A percentile compares a stretch with the other conserved stretches of the same genome.
Conservation (phyloP, 2,113 vertebrate species). For the Cavia aperea region DNA sequence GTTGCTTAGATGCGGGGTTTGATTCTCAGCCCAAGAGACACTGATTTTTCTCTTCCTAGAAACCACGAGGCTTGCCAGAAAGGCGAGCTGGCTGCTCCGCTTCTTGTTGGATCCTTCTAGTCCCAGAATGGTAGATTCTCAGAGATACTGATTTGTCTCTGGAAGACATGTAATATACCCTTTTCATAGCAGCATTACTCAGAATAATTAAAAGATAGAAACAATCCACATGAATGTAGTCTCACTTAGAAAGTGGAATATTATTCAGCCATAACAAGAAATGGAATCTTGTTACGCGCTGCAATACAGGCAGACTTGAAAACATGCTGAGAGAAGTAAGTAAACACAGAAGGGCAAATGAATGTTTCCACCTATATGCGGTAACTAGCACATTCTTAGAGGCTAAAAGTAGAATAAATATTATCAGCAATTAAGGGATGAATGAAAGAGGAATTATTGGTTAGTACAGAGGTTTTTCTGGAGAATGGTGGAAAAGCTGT, state of each 20-base stretch:
- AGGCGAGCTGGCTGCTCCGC: no score
- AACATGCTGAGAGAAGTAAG: neutral
- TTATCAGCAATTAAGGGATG: neutral
- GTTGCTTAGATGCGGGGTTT: no score
- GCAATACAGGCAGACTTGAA: neutral
- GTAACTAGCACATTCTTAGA: neutral
- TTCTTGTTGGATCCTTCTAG: no score
- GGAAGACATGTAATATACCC: neutral
- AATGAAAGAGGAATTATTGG: neutral
- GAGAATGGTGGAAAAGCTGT: neutral
- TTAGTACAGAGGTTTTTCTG: neutral
- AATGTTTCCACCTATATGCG: neutral
- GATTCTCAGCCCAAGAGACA: no score
- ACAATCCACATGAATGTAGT: neutral
- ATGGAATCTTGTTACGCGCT: neutral
- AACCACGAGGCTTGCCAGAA: no score
- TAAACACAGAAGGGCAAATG: neutral
- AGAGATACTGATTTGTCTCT: no score
- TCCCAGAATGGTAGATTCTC: no score
- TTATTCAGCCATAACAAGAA: neutral
- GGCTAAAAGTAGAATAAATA: neutral
- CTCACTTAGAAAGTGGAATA: neutral
- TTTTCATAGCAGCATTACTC: neutral
- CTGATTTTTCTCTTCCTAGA: no score
- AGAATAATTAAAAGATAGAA: constrained; percentile 9